Conservation (phyloP, 2,797 vertebrate species). For the Simalia tracyae region DNA sequence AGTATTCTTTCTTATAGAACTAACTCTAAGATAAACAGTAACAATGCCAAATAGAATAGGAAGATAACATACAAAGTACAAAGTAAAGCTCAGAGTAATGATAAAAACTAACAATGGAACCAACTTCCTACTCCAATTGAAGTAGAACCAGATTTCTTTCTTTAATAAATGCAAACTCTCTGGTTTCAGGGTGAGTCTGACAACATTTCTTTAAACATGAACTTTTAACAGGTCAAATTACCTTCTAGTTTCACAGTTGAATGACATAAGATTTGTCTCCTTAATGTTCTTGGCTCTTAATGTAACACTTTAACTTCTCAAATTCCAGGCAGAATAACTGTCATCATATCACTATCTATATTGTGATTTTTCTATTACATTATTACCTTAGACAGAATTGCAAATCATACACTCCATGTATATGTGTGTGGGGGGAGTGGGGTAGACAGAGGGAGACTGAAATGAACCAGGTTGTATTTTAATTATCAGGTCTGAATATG, state of each 20-base stretch:
- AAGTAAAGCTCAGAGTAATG: neutral
- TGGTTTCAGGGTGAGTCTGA: neutral
- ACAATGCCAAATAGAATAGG: neutral
- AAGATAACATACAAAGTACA: neutral
- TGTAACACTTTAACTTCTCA: neutral
- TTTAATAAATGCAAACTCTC: neutral
- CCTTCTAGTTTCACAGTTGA: neutral
- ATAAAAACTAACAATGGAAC: neutral
- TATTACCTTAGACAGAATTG: neutral
- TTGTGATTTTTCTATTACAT: neutral
- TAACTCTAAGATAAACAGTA: neutral
- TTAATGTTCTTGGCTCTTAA: neutral
- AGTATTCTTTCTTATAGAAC: neutral
- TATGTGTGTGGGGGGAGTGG: neutral
- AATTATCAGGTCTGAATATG: neutral
- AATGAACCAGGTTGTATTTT: neutral
- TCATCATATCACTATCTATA: neutral
- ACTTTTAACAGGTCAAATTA: neutral
- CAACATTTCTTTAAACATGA: neutral
- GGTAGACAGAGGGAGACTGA: neutral
- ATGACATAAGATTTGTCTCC: neutral
- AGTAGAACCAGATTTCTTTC: neutral
- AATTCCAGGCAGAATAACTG: neutral
- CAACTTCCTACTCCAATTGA: neutral
- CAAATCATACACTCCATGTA: neutral